phyloP scores from a whole-genome alignment of 2,797 vertebrate genomes.

The Chromis chromis region DNA sequence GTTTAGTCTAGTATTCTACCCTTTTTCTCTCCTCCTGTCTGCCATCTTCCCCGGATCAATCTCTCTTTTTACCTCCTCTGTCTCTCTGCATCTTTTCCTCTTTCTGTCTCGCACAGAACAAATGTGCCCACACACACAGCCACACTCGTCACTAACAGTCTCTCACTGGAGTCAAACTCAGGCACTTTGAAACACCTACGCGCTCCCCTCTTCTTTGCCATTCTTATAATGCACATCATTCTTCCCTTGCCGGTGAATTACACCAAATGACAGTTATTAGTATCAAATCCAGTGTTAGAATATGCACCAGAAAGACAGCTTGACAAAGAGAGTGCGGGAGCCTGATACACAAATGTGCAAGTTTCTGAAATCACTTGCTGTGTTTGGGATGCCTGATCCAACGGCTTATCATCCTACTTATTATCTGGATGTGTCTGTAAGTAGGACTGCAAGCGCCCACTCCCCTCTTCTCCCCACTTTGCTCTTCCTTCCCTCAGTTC shows the following conservation, averaged over 20 bases:
- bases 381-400: constrained; percentile 68
- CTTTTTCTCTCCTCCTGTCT: constrained; percentile 55
- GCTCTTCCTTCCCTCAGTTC: constrained; percentile 7
- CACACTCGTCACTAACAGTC: constrained; percentile 64
- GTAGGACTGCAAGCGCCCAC: constrained; percentile 66
- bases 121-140: constrained; percentile 58
- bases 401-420: constrained; percentile 61
- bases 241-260: constrained; percentile 86
- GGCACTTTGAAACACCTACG: constrained; percentile 79
- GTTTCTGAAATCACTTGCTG: constrained; percentile 59
- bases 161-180: constrained; percentile 71
- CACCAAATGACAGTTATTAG: constrained; percentile 96
- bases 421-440: constrained; percentile 73
- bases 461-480: background rate
- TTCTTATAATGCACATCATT: constrained; percentile 76
- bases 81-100: constrained; percentile 71
- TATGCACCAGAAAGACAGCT: constrained; percentile 62
- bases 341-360: constrained; percentile 65
- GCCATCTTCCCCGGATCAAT: constrained; percentile 87
- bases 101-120: constrained; percentile 65
- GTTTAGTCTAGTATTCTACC: constrained; percentile 42
- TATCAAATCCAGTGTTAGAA: constrained; percentile 75
- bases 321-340: constrained; percentile 41
- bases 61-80: constrained; percentile 86
- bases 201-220: constrained; percentile 72